phyloP scores from a whole-genome alignment of 2,888 invertebrate genomes.

The Caenorhabditis plicata region DNA sequence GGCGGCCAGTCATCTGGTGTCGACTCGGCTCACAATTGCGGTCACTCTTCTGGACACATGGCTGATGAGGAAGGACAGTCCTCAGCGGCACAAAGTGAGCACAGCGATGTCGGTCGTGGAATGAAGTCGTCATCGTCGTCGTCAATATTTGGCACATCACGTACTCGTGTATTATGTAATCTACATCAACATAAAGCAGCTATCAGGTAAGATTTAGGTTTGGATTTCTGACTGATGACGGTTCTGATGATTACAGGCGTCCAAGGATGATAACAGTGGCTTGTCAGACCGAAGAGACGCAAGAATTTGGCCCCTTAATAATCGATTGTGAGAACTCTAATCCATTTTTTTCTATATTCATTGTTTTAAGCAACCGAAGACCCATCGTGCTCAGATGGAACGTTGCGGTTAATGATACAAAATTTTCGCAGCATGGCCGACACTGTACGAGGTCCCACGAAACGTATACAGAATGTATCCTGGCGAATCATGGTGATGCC shows the following conservation, averaged over 20 bases:
- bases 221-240: too few species aligned
- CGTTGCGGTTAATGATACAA: conserved; percentile 83
- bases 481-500: conserved; percentile 73
- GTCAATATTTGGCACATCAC: too few species aligned
- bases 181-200: too few species aligned
- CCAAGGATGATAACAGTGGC: conserved; percentile 13
- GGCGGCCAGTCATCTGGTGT: conserved; percentile 2
- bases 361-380: background rate
- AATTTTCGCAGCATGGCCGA: conserved; percentile 85
- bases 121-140: background rate
- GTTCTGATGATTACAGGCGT: background rate
- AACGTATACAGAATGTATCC: conserved; percentile 89
- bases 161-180: too few species aligned
- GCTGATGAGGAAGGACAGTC: background rate
- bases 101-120: background rate
- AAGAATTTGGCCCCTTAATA: conserved; percentile 10
- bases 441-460: conserved; percentile 81
- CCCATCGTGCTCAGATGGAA: conserved; percentile 77
- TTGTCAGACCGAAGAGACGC: conserved; percentile 29
- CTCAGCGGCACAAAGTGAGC: background rate
- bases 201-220: too few species aligned
- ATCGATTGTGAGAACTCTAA: too few species aligned
- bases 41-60: background rate
- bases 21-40: too few species aligned
- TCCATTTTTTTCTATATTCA: too few species aligned